These are phyloP conservation scores for Salmo trutta DNA, from an alignment of 2,797 vertebrate species.

Conservation along the genomic window DNA sequence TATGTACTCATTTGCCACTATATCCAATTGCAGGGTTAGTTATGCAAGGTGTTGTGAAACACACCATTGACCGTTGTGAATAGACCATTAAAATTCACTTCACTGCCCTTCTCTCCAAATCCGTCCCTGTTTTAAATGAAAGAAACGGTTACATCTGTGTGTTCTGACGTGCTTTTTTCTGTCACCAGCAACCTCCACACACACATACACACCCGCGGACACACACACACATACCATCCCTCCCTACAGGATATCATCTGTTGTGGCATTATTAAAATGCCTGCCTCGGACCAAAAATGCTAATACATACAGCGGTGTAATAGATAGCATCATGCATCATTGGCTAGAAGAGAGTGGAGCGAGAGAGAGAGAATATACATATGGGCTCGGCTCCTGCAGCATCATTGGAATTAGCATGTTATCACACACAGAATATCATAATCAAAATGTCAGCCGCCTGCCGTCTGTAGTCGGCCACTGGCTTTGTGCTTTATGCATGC, in stretches of 20 bases:
- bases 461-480: slow-evolving; percentile 52
- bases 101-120: slow-evolving; percentile 10
- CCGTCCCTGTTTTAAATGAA: slow-evolving; percentile 32
- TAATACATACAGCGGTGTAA: slow-evolving; percentile 68
- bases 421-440: slow-evolving; percentile 66
- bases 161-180: slow-evolving; percentile 44
- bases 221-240: neutral
- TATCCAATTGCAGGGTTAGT: no score
- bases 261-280: slow-evolving; percentile 71
- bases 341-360: slow-evolving; percentile 53
- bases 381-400: slow-evolving; percentile 46
- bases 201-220: neutral
- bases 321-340: slow-evolving; percentile 67
- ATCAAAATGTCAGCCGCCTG: slow-evolving; percentile 71
- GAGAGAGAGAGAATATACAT: slow-evolving; percentile 24
- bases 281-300: slow-evolving; percentile 56
- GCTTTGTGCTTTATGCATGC: slow-evolving; percentile 40
- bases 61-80: no score
- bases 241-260: slow-evolving; percentile 60
- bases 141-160: slow-evolving; percentile 38
- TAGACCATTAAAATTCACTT: neutral
- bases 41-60: no score
- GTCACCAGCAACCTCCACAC: slow-evolving; percentile 10
- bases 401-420: slow-evolving; percentile 72
- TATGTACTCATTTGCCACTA: no score